Evolutionary conservation across 2,113 vertebrate species (phyloP), one percentile per base, ranked within the genome.

Genomic region (Cnemophilus loriae): DNA sequence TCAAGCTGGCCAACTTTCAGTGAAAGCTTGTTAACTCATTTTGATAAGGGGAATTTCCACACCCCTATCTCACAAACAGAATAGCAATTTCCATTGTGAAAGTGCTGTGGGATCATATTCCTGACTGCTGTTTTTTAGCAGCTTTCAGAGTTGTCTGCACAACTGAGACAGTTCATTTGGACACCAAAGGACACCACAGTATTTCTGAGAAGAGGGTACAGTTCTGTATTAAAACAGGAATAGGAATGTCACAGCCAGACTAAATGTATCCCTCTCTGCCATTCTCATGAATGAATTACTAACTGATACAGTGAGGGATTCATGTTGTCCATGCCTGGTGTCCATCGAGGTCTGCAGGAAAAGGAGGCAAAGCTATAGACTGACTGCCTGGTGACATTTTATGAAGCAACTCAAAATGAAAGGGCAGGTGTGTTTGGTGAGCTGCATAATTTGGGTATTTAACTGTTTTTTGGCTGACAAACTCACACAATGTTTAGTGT

Each of bases 31-130:
- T 89, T 85, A 87, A 53, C 67, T 86, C 27, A 24, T 77, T 96
- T 80, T 86, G 90, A 94, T 97, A 90, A 87, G 35, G 30, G 19
- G 17, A 70, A 80, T 93, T 88, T 87, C 84, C 90, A 87, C 21
- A 69, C 50, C 22, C 46, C 69, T 75, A 8, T 90, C 78, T 94
- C 70, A 63, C 78, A 81, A 93, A 83, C 22, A 93, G 69, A 90
- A 64, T 4, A 85, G 33, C 61, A 93, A 69, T 84, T 84, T 39
- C 59, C 63, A 52, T 42, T 77, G 75, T 67, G 89, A 87, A 93
- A 83, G 47, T 53, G 12, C 46, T 79, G 55, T 79, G 65, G 74
- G 53, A 84, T 91, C 41, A 35, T 47, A 46, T 57, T 90, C 47
- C 87, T 35, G 24, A 76, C 9, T 71, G 60, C 14, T 65, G 53